Conservation (phyloP, 2,888 invertebrate genomes). For the Oxytorus armatus region DNA sequence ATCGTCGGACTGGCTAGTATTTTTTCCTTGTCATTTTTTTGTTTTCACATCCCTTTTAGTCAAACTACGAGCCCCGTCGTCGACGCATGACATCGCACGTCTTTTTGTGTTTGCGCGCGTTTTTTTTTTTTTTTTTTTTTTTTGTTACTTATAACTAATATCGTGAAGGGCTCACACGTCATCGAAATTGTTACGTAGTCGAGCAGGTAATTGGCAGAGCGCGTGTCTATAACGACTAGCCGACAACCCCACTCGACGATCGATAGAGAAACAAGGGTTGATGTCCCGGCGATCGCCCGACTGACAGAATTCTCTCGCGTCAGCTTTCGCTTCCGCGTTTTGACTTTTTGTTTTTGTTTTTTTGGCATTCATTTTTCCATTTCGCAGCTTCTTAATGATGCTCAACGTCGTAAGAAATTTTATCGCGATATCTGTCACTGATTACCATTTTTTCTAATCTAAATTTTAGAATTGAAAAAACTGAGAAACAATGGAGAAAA, state of each 20-base stretch:
- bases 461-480: too few relatives aligned
- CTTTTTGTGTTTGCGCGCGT: conserved; percentile 4
- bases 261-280: conserved; percentile 65
- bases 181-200: conserved; percentile 51
- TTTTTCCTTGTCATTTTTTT: background rate
- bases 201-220: conserved; percentile 53
- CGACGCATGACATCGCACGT: conserved; percentile 18
- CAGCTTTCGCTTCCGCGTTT: conserved; percentile 15
- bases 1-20: background rate
- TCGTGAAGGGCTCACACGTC: conserved; percentile 32
- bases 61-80: conserved; percentile 10
- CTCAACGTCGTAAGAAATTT: too few relatives aligned
- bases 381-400: background rate
- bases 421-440: too few relatives aligned
- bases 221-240: conserved; percentile 50
- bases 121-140: conserved; percentile 2
- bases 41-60: conserved; percentile 6
- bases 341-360: conserved; percentile 2
- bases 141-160: background rate
- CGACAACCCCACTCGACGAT: conserved; percentile 54
- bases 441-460: too few relatives aligned
- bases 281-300: conserved; percentile 64
- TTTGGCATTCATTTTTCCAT: background rate
- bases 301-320: conserved; percentile 42
- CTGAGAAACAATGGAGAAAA: too few relatives aligned